A percentile compares a stretch with the other conserved stretches of the same genome.
These are phyloP conservation scores for Metellina segmentata DNA, from an alignment of 2,888 invertebrate species.

Conservation along the genomic window DNA sequence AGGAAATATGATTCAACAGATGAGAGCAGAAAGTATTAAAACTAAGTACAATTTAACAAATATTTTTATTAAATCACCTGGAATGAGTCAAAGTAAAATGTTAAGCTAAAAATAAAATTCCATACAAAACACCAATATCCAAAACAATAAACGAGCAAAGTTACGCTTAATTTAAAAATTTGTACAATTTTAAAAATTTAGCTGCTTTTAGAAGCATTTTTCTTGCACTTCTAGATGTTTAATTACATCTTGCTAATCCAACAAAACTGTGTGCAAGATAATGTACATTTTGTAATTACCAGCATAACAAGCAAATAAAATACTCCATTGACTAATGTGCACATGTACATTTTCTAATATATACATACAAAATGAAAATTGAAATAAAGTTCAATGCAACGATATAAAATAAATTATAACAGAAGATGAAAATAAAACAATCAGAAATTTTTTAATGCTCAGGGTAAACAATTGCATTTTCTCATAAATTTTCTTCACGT, in stretches of 20 bases:
- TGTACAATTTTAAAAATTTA: too few relatives aligned
- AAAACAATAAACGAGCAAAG: too few relatives aligned
- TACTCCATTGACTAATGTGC: conserved; percentile 27
- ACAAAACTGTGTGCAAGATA: conserved; percentile 32
- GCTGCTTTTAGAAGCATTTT: too few relatives aligned
- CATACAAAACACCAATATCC: too few relatives aligned
- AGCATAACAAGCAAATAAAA: conserved; percentile 27
- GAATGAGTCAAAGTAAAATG: background rate
- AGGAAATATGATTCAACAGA: conserved; percentile 4
- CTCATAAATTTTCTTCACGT: background rate
- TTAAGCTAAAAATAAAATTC: background rate
- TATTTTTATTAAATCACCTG: background rate
- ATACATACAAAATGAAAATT: background rate
- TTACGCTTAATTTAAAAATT: too few relatives aligned
- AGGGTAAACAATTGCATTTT: background rate
- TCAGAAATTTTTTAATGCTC: background rate
- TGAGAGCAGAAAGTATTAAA: background rate
- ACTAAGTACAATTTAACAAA: background rate
- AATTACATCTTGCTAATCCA: background rate
- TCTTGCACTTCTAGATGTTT: too few relatives aligned
- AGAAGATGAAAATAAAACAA: background rate
- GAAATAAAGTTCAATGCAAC: background rate
- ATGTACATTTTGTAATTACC: background rate
- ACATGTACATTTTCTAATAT: background rate
- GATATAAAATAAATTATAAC: background rate